phyloP scores from a whole-genome alignment of 1,140 invertebrate species.

The Drosophila teissieri region DNA sequence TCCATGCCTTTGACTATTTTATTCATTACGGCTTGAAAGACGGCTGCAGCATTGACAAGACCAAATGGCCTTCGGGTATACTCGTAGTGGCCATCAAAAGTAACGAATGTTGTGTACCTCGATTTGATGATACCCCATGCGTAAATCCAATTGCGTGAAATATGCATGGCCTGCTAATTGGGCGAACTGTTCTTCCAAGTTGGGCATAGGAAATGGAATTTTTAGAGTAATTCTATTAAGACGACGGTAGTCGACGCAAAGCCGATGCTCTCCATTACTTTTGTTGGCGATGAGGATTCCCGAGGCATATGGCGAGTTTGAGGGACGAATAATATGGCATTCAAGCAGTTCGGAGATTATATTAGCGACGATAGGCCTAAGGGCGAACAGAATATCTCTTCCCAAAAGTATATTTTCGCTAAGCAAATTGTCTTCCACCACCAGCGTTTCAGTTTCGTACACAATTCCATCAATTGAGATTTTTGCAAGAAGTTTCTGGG shows the following conservation, averaged over 20 bases:
- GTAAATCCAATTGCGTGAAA: background rate
- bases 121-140: slow-evolving; percentile 1
- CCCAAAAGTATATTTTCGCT: background rate
- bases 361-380: background rate
- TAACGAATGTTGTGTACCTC: background rate
- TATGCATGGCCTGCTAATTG: background rate
- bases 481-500: background rate
- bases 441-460: background rate
- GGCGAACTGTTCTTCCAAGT: too few species aligned
- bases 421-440: background rate
- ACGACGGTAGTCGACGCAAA: background rate
- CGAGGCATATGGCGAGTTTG: background rate
- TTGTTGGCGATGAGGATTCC: background rate
- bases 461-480: background rate
- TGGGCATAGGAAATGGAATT: too few species aligned
- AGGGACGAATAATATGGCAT: background rate
- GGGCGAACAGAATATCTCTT: background rate
- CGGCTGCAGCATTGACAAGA: background rate
- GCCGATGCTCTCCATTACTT: background rate
- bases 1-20: background rate
- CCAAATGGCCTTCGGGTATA: background rate
- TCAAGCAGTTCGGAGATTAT: background rate
- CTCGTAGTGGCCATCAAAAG: background rate
- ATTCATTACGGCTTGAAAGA: background rate
- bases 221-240: too few species aligned